Evolutionary conservation across 1,140 invertebrate genomes (phyloP).

Genomic region (Reticulitermes speratus): DNA sequence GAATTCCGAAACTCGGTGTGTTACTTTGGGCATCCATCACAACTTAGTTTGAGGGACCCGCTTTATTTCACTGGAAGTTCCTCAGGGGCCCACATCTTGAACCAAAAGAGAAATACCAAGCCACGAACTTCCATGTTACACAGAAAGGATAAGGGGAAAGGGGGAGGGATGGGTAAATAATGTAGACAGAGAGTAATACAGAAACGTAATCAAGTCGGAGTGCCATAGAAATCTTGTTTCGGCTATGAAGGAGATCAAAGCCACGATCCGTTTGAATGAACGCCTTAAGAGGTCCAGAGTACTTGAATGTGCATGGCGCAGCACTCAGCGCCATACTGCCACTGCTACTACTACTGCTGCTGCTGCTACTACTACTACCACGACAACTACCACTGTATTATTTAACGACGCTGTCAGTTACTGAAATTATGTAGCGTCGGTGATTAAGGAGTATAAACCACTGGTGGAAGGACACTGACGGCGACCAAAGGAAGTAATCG

Average conservation of each 20-base stretch:
- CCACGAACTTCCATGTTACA: not conserved
- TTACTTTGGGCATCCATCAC: not conserved
- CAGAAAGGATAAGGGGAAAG: not conserved
- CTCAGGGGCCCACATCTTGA: not conserved
- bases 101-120: not conserved
- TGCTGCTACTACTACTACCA: too few relatives aligned
- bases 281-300: not conserved
- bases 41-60: not conserved
- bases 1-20: not conserved
- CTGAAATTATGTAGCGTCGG: too few relatives aligned
- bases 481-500: too few relatives aligned
- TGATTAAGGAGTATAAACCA: too few relatives aligned
- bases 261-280: not conserved
- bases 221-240: not conserved
- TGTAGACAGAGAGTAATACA: not conserved
- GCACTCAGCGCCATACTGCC: too few relatives aligned
- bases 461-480: too few relatives aligned
- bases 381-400: too few relatives aligned
- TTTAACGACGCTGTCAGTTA: too few relatives aligned
- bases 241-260: not conserved
- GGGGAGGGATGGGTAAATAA: not conserved
- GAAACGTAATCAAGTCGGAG: not conserved
- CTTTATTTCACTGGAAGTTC: not conserved
- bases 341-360: too few relatives aligned
- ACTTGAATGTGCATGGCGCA: too few relatives aligned